Evolutionary conservation across 2,113 vertebrate species (phyloP).

Genomic region (Dicentrarchus labrax): DNA sequence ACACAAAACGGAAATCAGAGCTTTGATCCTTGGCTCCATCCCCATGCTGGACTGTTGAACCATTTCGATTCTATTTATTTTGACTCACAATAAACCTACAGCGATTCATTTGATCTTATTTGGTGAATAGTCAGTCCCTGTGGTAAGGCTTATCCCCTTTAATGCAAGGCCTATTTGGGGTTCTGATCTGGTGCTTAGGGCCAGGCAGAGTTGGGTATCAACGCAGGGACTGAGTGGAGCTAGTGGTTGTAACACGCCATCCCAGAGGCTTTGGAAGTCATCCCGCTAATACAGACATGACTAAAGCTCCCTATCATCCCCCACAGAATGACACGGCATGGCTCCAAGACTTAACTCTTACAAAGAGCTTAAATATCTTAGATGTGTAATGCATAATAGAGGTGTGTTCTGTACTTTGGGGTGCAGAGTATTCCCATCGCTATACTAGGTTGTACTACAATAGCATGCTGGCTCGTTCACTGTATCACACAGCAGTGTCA

Average conservation of each 20-base stretch:
- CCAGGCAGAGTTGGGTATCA: slow-evolving; percentile 72
- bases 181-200: slow-evolving; percentile 81
- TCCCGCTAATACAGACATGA: slow-evolving; percentile 84
- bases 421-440: slow-evolving; percentile 69
- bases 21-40: slow-evolving; percentile 36
- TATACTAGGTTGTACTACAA: slow-evolving; percentile 60
- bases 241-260: slow-evolving; percentile 75
- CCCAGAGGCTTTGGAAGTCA: slow-evolving; percentile 84
- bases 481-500: slow-evolving; percentile 55
- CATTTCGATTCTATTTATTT: slow-evolving; percentile 52
- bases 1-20: slow-evolving; percentile 17
- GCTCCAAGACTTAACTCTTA: slow-evolving; percentile 82
- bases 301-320: slow-evolving; percentile 84
- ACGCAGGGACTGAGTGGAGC: slow-evolving; percentile 65
- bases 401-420: slow-evolving; percentile 79
- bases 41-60: slow-evolving; percentile 44
- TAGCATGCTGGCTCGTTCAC: slow-evolving; percentile 57
- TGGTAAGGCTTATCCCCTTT: slow-evolving; percentile 76
- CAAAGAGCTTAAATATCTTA: slow-evolving; percentile 87
- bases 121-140: slow-evolving; percentile 65
- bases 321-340: slow-evolving; percentile 81
- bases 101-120: slow-evolving; percentile 67
- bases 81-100: slow-evolving; percentile 57
- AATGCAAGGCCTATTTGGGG: slow-evolving; percentile 77
- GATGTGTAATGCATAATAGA: slow-evolving; percentile 85